Evolutionary conservation across 2,113 vertebrate species (phyloP), one percentile per base, ranked within the genome.

Genomic region (Parus major): DNA sequence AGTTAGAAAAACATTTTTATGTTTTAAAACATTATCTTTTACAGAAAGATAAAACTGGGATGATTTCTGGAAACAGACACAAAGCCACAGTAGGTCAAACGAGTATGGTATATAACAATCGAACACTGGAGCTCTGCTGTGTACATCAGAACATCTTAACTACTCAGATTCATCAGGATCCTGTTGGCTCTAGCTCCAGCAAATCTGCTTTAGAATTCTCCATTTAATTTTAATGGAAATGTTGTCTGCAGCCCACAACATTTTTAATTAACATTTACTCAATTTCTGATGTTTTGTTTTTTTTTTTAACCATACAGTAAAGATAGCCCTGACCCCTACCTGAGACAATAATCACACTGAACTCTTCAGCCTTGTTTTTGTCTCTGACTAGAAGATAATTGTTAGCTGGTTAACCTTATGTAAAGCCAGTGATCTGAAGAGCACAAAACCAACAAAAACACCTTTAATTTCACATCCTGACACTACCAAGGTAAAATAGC

Each of bases 181-280:
- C 79, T 89, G 76, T 82, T 50, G 36, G 46, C 80, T 86, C 31
- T 35, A 49, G 22, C 60, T 60, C 35, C 55, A 86, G 44, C 57
- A 85, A n/a, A 42, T 24, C 55, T 55, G 8, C 50, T 94, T 64
- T 41, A 55, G 22, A 93, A 83, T 22, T 61, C 35, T 82, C 66
- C 33, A 12, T 61, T 94, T 89, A 64, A 71, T 63, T 92, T 56
- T 22, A 77, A 88, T 46, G 41, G 16, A 95, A 89, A 24, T 20
- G 6, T 24, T 52, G 68, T 27, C 66, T 85, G 41, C 61, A 79
- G 78, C 46, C 72, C 71, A 93, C 66, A 88, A 63, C 2, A 55
- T 39, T 93, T 91, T 82, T 19, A 72, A 84, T 85, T 90, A 82
- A 73, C 77, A 70, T 79, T 86, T 95, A 92, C 82, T 92, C 78